Conservation (phyloP, 1,140 invertebrate species). For the Antheraea mylitta region DNA sequence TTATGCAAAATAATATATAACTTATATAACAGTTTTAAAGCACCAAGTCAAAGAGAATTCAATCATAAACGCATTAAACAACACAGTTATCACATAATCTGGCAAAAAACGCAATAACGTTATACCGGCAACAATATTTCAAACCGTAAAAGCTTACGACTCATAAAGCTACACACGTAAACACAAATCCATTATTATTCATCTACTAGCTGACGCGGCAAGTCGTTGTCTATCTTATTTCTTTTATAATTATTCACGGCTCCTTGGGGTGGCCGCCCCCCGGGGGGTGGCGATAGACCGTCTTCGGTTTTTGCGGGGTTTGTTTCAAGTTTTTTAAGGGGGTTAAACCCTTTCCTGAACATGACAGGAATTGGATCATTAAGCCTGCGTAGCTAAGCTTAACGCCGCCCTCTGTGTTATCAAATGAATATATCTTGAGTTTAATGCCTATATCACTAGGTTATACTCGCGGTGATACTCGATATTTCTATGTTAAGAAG, state of each 20-base stretch:
- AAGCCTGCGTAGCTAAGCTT: constrained; percentile 72
- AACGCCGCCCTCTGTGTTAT: constrained; percentile 42
- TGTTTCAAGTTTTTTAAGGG: constrained; percentile 79
- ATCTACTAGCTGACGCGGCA: constrained; percentile 65
- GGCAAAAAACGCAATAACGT: constrained; percentile 32
- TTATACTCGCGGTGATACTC: background rate
- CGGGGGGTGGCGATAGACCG: constrained; percentile 49
- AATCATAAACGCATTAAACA: constrained; percentile 5
- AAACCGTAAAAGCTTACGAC: constrained; percentile 47
- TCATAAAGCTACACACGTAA: constrained; percentile 67
- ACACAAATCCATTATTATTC: constrained; percentile 74
- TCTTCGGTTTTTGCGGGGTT: constrained; percentile 78
- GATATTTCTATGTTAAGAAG: background rate
- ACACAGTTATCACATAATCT: constrained; percentile 2
- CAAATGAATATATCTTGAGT: background rate
- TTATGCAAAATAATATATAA: too few species aligned
- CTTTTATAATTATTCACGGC: constrained; percentile 77
- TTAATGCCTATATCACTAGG: background rate
- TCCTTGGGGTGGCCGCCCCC: constrained; percentile 39
- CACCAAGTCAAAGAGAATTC: background rate
- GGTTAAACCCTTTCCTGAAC: constrained; percentile 75
- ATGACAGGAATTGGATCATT: constrained; percentile 78
- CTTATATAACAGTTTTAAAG: too few species aligned
- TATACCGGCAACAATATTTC: constrained; percentile 52
- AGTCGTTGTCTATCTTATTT: constrained; percentile 78